phyloP scores from a whole-genome alignment of 2,888 invertebrate genomes.

The Dolichopus griseipennis region DNA sequence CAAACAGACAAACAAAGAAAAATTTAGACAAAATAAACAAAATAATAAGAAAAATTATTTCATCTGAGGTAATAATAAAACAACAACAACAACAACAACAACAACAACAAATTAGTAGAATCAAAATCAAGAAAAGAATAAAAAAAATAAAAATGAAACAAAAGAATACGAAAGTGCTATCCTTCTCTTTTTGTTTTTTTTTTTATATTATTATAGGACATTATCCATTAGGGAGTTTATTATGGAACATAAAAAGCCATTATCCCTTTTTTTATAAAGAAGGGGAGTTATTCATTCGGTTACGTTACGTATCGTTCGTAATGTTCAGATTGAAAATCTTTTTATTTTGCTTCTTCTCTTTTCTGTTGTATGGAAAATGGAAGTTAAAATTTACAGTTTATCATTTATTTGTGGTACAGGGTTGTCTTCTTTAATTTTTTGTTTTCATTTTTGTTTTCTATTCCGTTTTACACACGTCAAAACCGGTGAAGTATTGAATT shows the following conservation, averaged over 20 bases:
- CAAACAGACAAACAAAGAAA: not conserved
- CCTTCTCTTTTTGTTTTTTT: not conserved
- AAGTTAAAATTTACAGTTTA: too few relatives aligned
- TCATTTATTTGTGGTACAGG: too few relatives aligned
- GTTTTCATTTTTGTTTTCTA: too few relatives aligned
- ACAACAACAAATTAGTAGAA: not conserved
- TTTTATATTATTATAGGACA: slow-evolving; percentile 3
- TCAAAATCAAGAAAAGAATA: not conserved
- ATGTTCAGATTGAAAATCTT: too few relatives aligned
- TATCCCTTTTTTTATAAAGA: not conserved
- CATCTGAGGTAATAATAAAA: not conserved
- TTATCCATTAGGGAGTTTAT: slow-evolving; percentile 6
- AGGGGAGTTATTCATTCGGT: too few relatives aligned
- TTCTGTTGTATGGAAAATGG: too few relatives aligned
- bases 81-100: not conserved
- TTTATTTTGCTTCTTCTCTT: too few relatives aligned
- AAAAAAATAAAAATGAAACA: not conserved
- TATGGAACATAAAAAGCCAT: slow-evolving; percentile 6
- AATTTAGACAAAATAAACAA: not conserved
- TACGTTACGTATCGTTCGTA: not conserved
- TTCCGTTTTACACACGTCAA: too few relatives aligned
- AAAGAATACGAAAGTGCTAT: not conserved
- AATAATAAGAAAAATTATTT: not conserved
- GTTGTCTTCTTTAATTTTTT: too few relatives aligned
- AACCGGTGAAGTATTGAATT: too few relatives aligned